Conservation (phyloP, 2,113 vertebrate genomes). For the Pipra filicauda region DNA sequence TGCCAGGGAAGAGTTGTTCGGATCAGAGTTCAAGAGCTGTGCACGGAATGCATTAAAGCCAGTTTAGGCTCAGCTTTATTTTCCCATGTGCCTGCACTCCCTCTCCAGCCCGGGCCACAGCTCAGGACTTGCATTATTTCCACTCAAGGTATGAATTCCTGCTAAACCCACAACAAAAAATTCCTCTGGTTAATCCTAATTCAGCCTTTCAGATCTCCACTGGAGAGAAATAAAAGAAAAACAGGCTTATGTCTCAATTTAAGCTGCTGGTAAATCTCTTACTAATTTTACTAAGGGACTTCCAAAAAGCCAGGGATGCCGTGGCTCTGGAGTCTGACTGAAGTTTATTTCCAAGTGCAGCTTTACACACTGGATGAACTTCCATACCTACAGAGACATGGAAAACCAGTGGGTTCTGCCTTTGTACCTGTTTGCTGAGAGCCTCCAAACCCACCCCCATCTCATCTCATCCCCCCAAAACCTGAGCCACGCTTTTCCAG, state of each 20-base stretch:
- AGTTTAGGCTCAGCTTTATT: background rate
- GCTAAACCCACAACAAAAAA: background rate
- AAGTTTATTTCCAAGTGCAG: background rate
- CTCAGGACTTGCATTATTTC: conserved; percentile 35
- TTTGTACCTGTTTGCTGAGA: background rate
- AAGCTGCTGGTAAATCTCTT: background rate
- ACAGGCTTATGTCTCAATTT: background rate
- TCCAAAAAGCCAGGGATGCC: background rate
- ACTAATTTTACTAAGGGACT: background rate
- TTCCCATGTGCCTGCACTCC: background rate
- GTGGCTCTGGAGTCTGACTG: background rate
- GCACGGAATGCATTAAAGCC: background rate
- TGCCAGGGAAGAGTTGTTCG: background rate
- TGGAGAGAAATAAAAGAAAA: background rate
- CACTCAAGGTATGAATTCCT: background rate
- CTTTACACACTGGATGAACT: too few relatives aligned
- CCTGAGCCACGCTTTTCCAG: conserved; percentile 64
- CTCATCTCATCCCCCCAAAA: conserved; percentile 21
- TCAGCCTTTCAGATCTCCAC: background rate
- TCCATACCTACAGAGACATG: background rate
- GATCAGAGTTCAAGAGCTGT: background rate
- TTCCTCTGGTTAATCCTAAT: background rate
- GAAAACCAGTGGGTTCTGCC: background rate
- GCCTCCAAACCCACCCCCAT: background rate
- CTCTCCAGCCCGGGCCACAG: background rate